phyloP scores from a whole-genome alignment of 1,140 invertebrate species.

The Lordiphosa clarofinis region DNA sequence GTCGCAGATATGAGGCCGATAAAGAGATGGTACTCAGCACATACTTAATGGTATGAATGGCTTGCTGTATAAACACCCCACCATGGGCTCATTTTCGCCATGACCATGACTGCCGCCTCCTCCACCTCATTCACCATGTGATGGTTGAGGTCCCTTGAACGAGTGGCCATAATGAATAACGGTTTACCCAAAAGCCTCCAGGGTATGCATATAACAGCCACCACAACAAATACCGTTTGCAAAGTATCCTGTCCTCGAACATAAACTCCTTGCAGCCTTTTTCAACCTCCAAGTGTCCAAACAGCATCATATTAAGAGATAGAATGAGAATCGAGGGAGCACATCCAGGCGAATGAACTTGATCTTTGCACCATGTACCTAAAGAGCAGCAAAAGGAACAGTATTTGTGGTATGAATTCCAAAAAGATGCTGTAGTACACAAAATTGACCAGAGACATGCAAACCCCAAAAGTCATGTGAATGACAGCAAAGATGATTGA shows the following conservation, averaged over 20 bases:
- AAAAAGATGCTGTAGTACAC: constrained; percentile 93
- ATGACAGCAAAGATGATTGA: too few relatives aligned
- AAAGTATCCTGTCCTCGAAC: constrained; percentile 86
- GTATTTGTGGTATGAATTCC: constrained; percentile 95
- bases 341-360: too few relatives aligned
- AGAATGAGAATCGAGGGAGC: constrained; percentile 93
- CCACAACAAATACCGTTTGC: constrained; percentile 87
- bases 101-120: constrained; percentile 40
- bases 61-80: constrained; percentile 95
- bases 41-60: constrained; percentile 98
- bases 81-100: constrained; percentile 86
- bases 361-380: constrained; percentile 96
- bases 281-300: constrained; percentile 80
- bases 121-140: constrained; percentile 13
- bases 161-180: constrained; percentile 81
- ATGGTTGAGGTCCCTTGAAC: constrained; percentile 15
- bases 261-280: constrained; percentile 85
- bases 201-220: constrained; percentile 92
- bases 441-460: too few relatives aligned
- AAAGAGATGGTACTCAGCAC: constrained; percentile 97
- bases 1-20: constrained; percentile 96
- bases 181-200: constrained; percentile 96
- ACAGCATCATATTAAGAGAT: constrained; percentile 96
- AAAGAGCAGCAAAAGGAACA: too few relatives aligned
- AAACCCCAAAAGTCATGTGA: too few relatives aligned